Evolutionary conservation across 2,113 vertebrate genomes (phyloP), one percentile per base, ranked within the genome.

Genomic region (Rhagologus leucostigma): DNA sequence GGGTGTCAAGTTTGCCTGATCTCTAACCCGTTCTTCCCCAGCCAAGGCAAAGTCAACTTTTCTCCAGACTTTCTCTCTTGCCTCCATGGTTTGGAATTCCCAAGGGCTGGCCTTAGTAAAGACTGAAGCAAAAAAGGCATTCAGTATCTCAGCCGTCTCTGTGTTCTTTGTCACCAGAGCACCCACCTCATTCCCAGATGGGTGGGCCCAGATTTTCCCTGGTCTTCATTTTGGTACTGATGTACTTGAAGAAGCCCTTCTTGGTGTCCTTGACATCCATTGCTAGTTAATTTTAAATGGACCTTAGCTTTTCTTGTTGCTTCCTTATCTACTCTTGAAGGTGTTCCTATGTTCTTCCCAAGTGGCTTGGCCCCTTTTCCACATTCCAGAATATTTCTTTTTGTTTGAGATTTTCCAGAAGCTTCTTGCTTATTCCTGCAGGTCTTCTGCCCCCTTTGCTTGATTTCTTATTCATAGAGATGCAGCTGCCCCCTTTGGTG

Each of bases 251-350:
- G 47, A 84, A 74, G 15, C 11, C 33, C 13, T 84, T 63, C 18
- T 63, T 64, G 69, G 6, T 39, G 41, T 32, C 69, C n/a, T 64
- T 73, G 14, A 33, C 41, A 39, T 33, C 29, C 22, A 39, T 23
- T 55, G n/a, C 68, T 33, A 22, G 14, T 64, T 84, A 55, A 46
- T 64, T 55, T 29, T 74, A 74, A 74, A 46, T 39, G 39, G n/a
- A 46, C n/a, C 15, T 39, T 47, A 39, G n/a, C 33, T 39, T 33
- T 64, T 46, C n/a, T 53, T 33, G 30, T 11, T 0, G 0, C 33
- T 63, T 73, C 29, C 22, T 27, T 55, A 13, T 26, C 14, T 55
- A 18, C 27, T 64, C 39, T 55, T 55, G 13, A 37, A 22, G 32
- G 18, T 46, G 18, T 46, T 55, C 32, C 33, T 55, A 3, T 74